These are phyloP conservation scores for Epizoanthus ramosus DNA, from an alignment of 92 coral and sea anemone species.

Conservation along the genomic window DNA sequence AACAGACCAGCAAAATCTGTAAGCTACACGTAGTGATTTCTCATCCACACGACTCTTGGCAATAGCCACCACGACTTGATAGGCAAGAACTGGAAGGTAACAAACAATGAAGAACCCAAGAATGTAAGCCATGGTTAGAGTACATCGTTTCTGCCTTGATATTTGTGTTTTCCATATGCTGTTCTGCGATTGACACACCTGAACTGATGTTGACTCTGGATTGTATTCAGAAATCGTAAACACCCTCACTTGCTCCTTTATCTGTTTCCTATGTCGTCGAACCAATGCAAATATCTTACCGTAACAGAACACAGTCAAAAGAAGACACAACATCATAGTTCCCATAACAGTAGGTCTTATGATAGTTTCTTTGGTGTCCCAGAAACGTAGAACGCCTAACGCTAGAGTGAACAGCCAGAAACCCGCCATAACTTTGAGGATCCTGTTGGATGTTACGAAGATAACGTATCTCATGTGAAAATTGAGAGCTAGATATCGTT, in stretches of 20 bases:
- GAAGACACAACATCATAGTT: not conserved
- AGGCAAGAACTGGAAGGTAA: not conserved
- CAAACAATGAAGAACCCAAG: not conserved
- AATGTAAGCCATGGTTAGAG: not conserved
- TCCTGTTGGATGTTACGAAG: constrained; percentile 16
- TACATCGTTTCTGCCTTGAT: not conserved
- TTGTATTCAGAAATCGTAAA: not conserved
- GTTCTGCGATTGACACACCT: not conserved
- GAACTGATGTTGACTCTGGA: not conserved
- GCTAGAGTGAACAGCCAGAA: constrained; percentile 22
- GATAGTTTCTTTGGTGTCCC: not conserved
- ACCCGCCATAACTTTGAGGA: not conserved
- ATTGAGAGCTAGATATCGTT: constrained; percentile 28
- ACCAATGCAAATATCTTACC: not conserved
- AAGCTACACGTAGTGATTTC: not conserved
- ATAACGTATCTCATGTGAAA: constrained; percentile 35
- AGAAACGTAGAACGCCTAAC: not conserved
- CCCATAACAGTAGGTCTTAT: not conserved
- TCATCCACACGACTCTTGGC: not conserved
- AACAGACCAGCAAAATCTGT: not conserved
- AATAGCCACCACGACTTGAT: not conserved
- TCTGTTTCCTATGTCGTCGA: not conserved
- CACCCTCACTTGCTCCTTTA: not conserved
- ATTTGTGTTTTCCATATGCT: not conserved
- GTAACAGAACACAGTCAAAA: not conserved